Conservation (phyloP, 2,888 invertebrate genomes). For the Aphidius colemani region DNA sequence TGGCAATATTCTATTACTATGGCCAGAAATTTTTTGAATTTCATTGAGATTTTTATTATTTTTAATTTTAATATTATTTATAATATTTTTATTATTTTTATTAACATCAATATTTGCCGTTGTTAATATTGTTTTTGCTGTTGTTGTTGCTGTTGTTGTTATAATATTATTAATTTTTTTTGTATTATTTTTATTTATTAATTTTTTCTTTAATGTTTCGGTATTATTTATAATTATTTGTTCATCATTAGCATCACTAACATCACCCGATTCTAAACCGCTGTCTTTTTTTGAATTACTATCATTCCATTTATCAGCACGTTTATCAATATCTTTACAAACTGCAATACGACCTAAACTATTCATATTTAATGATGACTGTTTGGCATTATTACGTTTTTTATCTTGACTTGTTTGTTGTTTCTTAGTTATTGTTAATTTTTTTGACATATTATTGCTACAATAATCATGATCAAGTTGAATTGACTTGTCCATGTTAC, state of each 20-base stretch:
- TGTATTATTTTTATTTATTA: constrained; percentile 6
- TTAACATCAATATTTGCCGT: constrained; percentile 2
- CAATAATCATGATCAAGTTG: constrained; percentile 69
- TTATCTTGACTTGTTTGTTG: constrained; percentile 32
- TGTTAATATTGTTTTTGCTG: neutral
- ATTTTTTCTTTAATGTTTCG: neutral
- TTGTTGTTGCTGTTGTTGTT: constrained; percentile 5
- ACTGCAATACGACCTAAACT: constrained; percentile 11
- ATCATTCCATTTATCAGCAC: constrained; percentile 39
- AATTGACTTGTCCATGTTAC: constrained; percentile 49
- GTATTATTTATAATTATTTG: neutral
- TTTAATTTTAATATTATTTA: constrained; percentile 6
- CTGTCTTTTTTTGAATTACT: constrained; percentile 56
- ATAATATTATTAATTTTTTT: neutral
- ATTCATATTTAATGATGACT: constrained; percentile 30
- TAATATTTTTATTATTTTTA: neutral
- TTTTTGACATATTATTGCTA: constrained; percentile 41
- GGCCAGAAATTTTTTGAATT: constrained; percentile 49
- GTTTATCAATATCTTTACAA: constrained; percentile 20
- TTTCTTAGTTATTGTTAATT: constrained; percentile 27
- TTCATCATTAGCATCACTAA: constrained; percentile 57
- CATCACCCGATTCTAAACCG: constrained; percentile 58
- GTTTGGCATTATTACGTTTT: constrained; percentile 28
- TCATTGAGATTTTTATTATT: constrained; percentile 29
- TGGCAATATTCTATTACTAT: constrained; percentile 47